phyloP scores from a whole-genome alignment of 2,888 invertebrate species.

The Cephus spinipes region DNA sequence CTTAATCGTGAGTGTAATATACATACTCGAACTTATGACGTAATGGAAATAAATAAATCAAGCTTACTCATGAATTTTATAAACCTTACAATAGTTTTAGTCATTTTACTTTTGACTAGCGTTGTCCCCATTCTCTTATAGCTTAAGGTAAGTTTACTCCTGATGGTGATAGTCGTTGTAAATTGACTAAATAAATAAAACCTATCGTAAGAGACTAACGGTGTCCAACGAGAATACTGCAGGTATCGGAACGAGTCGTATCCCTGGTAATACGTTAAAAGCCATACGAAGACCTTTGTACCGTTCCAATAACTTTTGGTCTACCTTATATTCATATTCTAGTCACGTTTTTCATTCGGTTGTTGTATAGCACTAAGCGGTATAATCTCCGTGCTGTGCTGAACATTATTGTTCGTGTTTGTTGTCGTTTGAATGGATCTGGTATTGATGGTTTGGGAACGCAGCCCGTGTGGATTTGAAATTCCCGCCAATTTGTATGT shows the following conservation, averaged over 20 bases:
- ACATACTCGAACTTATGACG: not conserved
- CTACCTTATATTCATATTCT: not conserved
- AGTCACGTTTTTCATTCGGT: constrained; percentile 32
- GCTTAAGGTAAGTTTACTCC: not conserved
- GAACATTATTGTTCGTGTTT: constrained; percentile 48
- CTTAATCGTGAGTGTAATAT: not conserved
- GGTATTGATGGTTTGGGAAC: constrained; percentile 24
- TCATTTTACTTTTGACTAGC: not conserved
- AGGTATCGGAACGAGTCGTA: too few relatives aligned
- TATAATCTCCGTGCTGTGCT: constrained; percentile 55
- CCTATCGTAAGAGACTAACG: too few relatives aligned
- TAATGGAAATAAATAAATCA: not conserved
- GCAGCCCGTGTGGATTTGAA: constrained; percentile 32
- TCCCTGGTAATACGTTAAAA: too few relatives aligned
- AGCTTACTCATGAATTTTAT: not conserved
- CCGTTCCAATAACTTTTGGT: too few relatives aligned
- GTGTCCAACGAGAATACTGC: too few relatives aligned
- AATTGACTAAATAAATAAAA: not conserved
- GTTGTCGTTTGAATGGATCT: constrained; percentile 45
- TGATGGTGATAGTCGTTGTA: not conserved
- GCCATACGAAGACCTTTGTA: too few relatives aligned
- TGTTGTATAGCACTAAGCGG: constrained; percentile 48
- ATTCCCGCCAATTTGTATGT: constrained; percentile 42
- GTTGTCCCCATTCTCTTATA: not conserved
- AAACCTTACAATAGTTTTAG: not conserved